These are phyloP conservation scores for Gadus macrocephalus DNA, from an alignment of 2,113 vertebrate species.

Conservation along the genomic window DNA sequence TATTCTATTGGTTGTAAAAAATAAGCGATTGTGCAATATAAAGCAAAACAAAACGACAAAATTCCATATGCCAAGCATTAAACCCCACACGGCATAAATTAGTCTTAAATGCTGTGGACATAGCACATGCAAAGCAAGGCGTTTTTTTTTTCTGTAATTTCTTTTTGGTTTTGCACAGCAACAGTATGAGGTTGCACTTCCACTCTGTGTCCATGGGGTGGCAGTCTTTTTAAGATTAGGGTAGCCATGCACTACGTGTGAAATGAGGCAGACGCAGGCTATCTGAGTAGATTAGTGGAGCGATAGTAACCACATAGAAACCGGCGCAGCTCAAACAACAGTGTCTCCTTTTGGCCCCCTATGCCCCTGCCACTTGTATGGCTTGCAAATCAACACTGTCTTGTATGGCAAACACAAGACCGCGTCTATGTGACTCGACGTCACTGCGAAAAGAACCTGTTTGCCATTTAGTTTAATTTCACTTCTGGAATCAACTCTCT, in stretches of 20 bases:
- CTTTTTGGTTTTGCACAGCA: conserved; percentile 9
- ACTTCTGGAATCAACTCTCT: conserved; percentile 14
- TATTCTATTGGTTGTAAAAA: not conserved
- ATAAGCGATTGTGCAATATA: not conserved
- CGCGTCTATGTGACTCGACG: conserved; percentile 1
- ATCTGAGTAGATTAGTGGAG: conserved; percentile 47
- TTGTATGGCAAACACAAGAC: not conserved
- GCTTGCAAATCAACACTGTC: too few species aligned
- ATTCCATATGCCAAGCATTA: conserved; percentile 11
- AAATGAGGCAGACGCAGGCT: conserved; percentile 47
- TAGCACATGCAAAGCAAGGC: conserved; percentile 15
- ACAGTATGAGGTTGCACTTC: conserved; percentile 42
- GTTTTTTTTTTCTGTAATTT: not conserved
- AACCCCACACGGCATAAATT: conserved; percentile 29
- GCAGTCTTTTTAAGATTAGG: conserved; percentile 61
- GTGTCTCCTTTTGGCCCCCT: conserved; percentile 19
- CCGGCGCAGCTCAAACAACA: conserved; percentile 47
- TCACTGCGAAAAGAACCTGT: conserved; percentile 30
- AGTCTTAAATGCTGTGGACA: conserved; percentile 11
- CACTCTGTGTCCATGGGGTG: conserved; percentile 64
- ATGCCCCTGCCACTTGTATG: not conserved
- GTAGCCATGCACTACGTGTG: conserved; percentile 42
- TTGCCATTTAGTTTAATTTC: conserved; percentile 8
- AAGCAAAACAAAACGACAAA: too few species aligned
- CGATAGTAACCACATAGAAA: conserved; percentile 58